A percentile compares a stretch with the other conserved stretches of the same genome.
Conservation (phyloP, 2,888 invertebrate genomes). For the Petrolisthes manimaculis region DNA sequence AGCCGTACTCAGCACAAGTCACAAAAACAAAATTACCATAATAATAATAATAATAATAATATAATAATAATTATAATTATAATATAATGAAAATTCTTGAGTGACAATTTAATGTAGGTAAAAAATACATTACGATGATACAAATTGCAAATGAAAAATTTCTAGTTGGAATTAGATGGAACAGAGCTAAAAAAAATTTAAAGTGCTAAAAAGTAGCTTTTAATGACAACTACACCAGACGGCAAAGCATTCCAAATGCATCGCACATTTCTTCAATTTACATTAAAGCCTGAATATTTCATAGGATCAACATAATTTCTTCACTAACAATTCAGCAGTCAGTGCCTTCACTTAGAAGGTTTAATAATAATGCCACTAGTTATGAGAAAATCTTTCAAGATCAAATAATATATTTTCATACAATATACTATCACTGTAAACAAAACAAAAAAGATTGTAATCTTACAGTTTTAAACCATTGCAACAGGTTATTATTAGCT, state of each 20-base stretch:
- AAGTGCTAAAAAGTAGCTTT: conserved; percentile 41
- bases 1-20: conserved; percentile 32
- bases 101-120: conserved; percentile 8
- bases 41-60: conserved; percentile 37
- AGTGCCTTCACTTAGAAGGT: conserved; percentile 42
- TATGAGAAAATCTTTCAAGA: conserved; percentile 46
- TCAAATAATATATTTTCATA: conserved; percentile 50
- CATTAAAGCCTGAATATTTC: conserved; percentile 54
- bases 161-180: conserved; percentile 43
- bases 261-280: conserved; percentile 49
- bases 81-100: conserved; percentile 33
- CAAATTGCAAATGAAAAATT: conserved; percentile 37
- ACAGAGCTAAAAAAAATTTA: conserved; percentile 48
- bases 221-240: conserved; percentile 54
- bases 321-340: conserved; percentile 47
- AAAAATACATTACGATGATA: not conserved
- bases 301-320: conserved; percentile 42
- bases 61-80: conserved; percentile 24
- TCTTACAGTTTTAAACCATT: conserved; percentile 42
- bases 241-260: conserved; percentile 56
- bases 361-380: conserved; percentile 48
- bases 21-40: conserved; percentile 30
- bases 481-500: conserved; percentile 55
- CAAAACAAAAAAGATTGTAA: conserved; percentile 35
- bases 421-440: conserved; percentile 51